These are phyloP conservation scores for Syncerus caffer DNA, from an alignment of 2,797 vertebrate species.

Conservation along the genomic window DNA sequence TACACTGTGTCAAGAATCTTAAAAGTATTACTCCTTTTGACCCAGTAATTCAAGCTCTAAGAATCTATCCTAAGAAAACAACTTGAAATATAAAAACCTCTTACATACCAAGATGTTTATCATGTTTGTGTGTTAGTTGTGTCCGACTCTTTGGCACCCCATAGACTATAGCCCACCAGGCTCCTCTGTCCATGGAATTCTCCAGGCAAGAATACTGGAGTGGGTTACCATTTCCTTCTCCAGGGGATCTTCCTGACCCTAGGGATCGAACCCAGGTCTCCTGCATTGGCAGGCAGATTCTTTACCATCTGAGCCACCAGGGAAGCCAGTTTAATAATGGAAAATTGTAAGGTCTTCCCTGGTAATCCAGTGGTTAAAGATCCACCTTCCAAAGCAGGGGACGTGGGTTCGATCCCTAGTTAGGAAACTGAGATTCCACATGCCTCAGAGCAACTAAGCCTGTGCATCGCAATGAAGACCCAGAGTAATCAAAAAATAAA, in stretches of 20 bases:
- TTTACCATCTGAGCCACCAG: not conserved
- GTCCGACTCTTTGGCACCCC: not conserved
- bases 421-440: not conserved
- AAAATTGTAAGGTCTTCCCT: not conserved
- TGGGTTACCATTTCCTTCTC: not conserved
- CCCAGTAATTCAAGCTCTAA: not conserved
- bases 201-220: not conserved
- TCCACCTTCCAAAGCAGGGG: not conserved
- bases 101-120: not conserved
- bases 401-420: not conserved
- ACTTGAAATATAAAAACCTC: not conserved
- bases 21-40: slow-evolving; percentile 20
- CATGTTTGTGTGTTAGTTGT: not conserved
- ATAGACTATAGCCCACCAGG: not conserved
- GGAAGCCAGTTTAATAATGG: not conserved
- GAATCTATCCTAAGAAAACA: not conserved
- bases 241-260: not conserved
- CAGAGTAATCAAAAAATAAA: not conserved
- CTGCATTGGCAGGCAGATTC: not conserved
- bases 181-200: not conserved
- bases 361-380: not conserved
- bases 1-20: not conserved
- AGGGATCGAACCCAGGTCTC: not conserved
- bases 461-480: not conserved
- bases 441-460: not conserved